Base-by-base conservation (phyloP, 37 sponge, comb jelly and placozoan species). In the Beroe ovata region DNA sequence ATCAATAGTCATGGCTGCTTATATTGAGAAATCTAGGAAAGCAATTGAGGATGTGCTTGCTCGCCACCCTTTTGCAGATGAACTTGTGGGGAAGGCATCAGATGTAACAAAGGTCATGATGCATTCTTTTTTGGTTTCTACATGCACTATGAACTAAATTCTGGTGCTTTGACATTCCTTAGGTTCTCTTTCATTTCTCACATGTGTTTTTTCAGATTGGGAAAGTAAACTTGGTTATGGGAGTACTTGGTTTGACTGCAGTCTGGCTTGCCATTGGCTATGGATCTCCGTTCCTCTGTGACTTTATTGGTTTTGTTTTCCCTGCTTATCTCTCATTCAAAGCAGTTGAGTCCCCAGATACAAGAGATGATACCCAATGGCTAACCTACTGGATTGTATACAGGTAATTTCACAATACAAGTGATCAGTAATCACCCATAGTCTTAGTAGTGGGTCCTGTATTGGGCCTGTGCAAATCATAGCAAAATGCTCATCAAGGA, bases 281-380 rank as follows among this genome's bases (percentile, higher is more conserved):
- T 35, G 84, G 84, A 26, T 30, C 84, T 40, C 84, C 84, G 2
- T 77, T 77, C 84, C 84, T 77, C 58, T 77, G 84, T 77, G 84
- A 77, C 54, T 77, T 77, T 58, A 77, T 77, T n/a, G 84, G 84
- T 19, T 77, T 77, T 22, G 58, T 77, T 3, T 77, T 77, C 54
- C 84, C 84, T 35, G 84, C 84, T 77, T 77, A 77, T 23, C 84
- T 77, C 25, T 77, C 84, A 6, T 77, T 77, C 84, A 77, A 77
- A 77, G 84, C 84, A 21, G 84, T 77, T 32, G 84, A 77, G 28
- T 40, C 54, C 4, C 36, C 84, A 26, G 84, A 77, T 42, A 77
- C 84, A 8, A 29, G 84, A 35, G 84, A 77, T 39, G 84, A 77
- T 36, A 77, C 84, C 0, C 84, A 77, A 58, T 77, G 84, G 84